These are phyloP conservation scores for Hestina assimilis DNA, from an alignment of 1,140 invertebrate genomes.

Conservation along the genomic window DNA sequence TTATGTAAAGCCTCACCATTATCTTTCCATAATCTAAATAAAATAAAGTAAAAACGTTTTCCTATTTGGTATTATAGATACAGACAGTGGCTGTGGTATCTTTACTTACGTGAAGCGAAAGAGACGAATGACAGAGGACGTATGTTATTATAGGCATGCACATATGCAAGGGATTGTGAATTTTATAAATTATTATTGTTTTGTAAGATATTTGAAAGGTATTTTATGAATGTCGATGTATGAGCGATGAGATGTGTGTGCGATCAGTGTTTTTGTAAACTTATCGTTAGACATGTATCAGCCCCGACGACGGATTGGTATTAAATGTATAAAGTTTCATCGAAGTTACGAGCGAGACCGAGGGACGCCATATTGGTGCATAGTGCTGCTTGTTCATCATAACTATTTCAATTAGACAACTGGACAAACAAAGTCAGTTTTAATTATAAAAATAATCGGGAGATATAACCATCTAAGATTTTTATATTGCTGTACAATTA, in stretches of 20 bases:
- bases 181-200: constrained; percentile 75
- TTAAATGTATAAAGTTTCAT: constrained; percentile 66
- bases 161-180: constrained; percentile 76
- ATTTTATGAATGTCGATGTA: constrained; percentile 47
- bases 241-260: constrained; percentile 44
- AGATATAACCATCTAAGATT: not conserved
- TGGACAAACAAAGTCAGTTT: too few relatives aligned
- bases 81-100: constrained; percentile 77
- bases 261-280: constrained; percentile 65
- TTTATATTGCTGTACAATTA: constrained; percentile 5
- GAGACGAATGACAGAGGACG: constrained; percentile 59
- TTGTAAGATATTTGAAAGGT: constrained; percentile 64
- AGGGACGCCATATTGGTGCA: constrained; percentile 74
- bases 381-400: constrained; percentile 60
- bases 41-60: constrained; percentile 68
- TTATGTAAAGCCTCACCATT: constrained; percentile 62
- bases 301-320: constrained; percentile 53
- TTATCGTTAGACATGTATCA: constrained; percentile 65
- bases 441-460: too few relatives aligned
- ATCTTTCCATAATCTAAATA: constrained; percentile 69
- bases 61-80: constrained; percentile 78
- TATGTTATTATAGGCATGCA: constrained; percentile 77
- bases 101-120: constrained; percentile 74
- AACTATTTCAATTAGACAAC: constrained; percentile 13
- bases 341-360: constrained; percentile 56